phyloP scores from a whole-genome alignment of 2,797 vertebrate genomes.

The Parambassis ranga region DNA sequence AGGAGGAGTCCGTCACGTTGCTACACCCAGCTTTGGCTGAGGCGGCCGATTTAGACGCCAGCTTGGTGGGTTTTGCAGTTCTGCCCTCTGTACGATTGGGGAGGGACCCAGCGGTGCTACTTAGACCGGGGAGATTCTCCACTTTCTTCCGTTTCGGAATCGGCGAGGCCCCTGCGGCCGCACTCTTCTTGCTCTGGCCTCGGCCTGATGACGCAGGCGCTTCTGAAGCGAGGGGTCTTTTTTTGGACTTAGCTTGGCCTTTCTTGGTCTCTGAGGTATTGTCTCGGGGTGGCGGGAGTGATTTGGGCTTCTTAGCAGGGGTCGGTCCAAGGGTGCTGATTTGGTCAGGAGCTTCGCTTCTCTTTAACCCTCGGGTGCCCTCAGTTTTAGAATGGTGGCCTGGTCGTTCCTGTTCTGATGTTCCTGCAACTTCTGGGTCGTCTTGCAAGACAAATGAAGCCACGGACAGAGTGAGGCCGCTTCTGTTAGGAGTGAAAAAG shows the following conservation, averaged over 20 bases:
- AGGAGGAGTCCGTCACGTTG: conserved; percentile 97
- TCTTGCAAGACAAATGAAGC: conserved; percentile 90
- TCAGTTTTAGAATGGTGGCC: conserved; percentile 92
- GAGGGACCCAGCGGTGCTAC: conserved; percentile 89
- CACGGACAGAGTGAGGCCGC: conserved; percentile 90
- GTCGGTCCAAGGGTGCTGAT: conserved; percentile 90
- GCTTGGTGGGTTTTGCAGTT: conserved; percentile 99
- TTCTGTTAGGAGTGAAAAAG: conserved; percentile 81
- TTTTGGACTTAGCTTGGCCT: conserved; percentile 88
- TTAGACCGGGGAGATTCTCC: conserved; percentile 89
- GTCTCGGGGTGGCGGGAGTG: conserved; percentile 76
- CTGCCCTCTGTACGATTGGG: conserved; percentile 92
- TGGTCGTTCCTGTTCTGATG: conserved; percentile 90
- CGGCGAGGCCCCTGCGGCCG: conserved; percentile 86
- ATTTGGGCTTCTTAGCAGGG: conserved; percentile 95
- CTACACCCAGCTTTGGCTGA: conserved; percentile 99
- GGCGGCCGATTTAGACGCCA: conserved; percentile 99
- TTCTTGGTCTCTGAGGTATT: conserved; percentile 85
- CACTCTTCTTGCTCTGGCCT: conserved; percentile 91
- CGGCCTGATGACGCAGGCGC: conserved; percentile 88
- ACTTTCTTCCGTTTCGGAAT: conserved; percentile 98
- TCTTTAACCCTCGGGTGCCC: conserved; percentile 90
- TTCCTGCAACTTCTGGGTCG: conserved; percentile 89
- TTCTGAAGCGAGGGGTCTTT: conserved; percentile 87
- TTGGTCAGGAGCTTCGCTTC: conserved; percentile 93